These are phyloP conservation scores for Melanerpes aurifrons DNA, from an alignment of 2,113 vertebrate genomes.

Conservation along the genomic window DNA sequence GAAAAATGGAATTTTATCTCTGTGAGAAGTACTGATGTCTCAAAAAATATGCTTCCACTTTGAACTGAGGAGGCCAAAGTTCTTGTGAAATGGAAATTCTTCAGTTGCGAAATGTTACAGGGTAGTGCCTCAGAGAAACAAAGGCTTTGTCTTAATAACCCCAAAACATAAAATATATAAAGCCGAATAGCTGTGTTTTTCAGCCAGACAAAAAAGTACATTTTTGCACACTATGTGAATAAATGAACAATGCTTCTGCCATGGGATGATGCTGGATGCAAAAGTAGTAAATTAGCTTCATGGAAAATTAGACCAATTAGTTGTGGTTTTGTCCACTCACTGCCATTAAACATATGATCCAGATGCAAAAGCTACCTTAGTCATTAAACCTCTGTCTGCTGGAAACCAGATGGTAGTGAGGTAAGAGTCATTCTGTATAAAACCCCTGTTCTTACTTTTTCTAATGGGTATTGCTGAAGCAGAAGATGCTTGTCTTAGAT, in stretches of 20 bases:
- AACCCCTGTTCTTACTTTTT: background rate
- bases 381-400: conserved; percentile 3
- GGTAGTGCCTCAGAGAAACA: conserved; percentile 6
- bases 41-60: conserved; percentile 9
- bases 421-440: background rate
- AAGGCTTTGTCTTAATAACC: conserved; percentile 30
- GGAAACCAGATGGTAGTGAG: background rate
- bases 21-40: background rate
- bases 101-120: conserved; percentile 30
- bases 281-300: conserved; percentile 33
- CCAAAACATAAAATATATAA: conserved; percentile 46
- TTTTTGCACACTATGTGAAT: background rate
- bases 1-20: background rate
- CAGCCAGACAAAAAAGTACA: background rate
- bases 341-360: conserved; percentile 18
- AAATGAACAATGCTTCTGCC: conserved; percentile 16
- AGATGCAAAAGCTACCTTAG: conserved; percentile 21
- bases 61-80: conserved; percentile 42
- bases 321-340: background rate
- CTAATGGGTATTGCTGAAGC: background rate
- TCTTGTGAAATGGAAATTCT: conserved; percentile 31
- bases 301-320: conserved; percentile 6
- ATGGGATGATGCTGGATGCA: background rate
- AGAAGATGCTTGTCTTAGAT: background rate
- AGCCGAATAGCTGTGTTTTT: conserved; percentile 6